Percentiles rank a stretch among this genome's conserved stretches.
These are phyloP conservation scores for Incurvaria masculella DNA, from an alignment of 2,888 invertebrate species.

Conservation along the genomic window DNA sequence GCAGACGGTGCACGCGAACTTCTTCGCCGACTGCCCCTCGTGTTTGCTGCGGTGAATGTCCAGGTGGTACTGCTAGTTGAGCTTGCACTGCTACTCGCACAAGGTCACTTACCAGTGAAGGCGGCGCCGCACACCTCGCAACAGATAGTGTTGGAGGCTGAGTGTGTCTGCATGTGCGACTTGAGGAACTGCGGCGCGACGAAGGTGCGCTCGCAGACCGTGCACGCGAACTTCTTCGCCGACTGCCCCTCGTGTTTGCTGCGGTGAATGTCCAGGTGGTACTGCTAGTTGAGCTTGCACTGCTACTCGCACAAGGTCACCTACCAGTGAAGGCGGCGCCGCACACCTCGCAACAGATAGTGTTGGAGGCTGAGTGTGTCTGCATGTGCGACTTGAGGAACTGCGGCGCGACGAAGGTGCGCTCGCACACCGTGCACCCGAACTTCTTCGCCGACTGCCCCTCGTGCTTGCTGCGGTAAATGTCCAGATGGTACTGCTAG, in stretches of 20 bases:
- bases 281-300: slow-evolving; percentile 51
- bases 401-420: slow-evolving; percentile 47
- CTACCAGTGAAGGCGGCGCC: slow-evolving; percentile 40
- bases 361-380: slow-evolving; percentile 40
- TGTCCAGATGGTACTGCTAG: slow-evolving; percentile 47
- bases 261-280: slow-evolving; percentile 45
- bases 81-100: no score
- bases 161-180: slow-evolving; percentile 50
- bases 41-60: slow-evolving; percentile 50
- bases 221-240: slow-evolving; percentile 43
- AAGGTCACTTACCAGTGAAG: slow-evolving; percentile 40
- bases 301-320: no score
- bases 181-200: slow-evolving; percentile 49
- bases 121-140: slow-evolving; percentile 46
- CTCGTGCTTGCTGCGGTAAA: slow-evolving; percentile 47
- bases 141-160: slow-evolving; percentile 39
- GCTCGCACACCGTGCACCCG: slow-evolving; percentile 44
- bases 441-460: slow-evolving; percentile 42
- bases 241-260: slow-evolving; percentile 45
- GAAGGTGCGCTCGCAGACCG: slow-evolving; percentile 45
- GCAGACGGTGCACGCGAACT: slow-evolving; percentile 44
- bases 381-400: slow-evolving; percentile 51
- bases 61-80: slow-evolving; percentile 47
- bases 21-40: slow-evolving; percentile 40
- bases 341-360: slow-evolving; percentile 48